Base-by-base conservation (phyloP, 37 sponge, comb jelly and placozoan genomes). In the Tethya wilhelma region DNA sequence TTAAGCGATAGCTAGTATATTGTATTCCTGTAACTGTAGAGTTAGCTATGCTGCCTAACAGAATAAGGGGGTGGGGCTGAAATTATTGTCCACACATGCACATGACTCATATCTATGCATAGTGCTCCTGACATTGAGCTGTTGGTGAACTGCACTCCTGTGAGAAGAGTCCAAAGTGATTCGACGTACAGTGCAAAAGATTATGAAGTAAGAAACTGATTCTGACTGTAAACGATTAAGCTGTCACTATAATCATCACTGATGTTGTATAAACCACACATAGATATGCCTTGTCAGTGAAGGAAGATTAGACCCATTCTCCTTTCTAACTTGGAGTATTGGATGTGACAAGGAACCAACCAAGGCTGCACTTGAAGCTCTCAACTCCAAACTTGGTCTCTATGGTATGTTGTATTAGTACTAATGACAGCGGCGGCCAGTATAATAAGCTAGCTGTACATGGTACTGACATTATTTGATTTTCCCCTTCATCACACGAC, bases 351-450 rank as follows among this genome's bases (percentile, higher is more conserved):
- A 79, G 53, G 81, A 85, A 20, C 91, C 91, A 30, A 28, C 26
- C 23, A 64, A 69, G 75, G 72, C 75, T 45, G 82, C 78, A 28
- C 55, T 90, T 55, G 42, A 56, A 29, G 36, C 34, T 30, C 55
- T 86, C n/a, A 31, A 46, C 56, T 33, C 44, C 34, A 77, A 85
- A 32, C 74, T 88, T 23, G 62, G 71, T 40, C 44, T 90, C 19
- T n/a, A 56, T 46, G 90, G 90, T 90, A 19, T 67, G 90, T 84
- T 34, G n/a, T n/a, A n/a, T n/a, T n/a, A n/a, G n/a, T n/a, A n/a
- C n/a, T n/a, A n/a, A n/a, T n/a, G n/a, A n/a, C n/a, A n/a, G n/a
- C n/a, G n/a, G n/a, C n/a, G n/a, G n/a, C n/a, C n/a, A n/a, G n/a
- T n/a, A n/a, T n/a, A 59, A 6, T 49, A 49, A 49, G 17, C 55